phyloP scores from a whole-genome alignment of 2,888 invertebrate species.

The Oithona nana region DNA sequence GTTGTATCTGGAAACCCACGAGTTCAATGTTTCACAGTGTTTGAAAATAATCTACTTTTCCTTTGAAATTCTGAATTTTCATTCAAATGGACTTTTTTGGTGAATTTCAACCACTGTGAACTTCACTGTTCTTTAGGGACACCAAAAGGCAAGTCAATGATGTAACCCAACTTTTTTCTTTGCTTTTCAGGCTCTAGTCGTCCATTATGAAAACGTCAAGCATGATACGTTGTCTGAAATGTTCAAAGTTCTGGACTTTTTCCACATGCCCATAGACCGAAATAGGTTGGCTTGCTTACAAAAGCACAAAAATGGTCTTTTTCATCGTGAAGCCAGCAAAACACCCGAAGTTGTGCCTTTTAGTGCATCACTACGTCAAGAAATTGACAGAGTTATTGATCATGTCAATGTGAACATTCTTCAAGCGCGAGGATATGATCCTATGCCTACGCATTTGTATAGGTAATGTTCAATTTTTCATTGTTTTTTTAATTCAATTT shows the following conservation, averaged over 20 bases:
- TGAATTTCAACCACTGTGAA: no score
- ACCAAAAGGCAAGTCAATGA: no score
- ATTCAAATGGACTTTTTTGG: no score
- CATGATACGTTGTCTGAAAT: slow-evolving; percentile 23
- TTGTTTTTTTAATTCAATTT: no score
- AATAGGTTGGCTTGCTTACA: slow-evolving; percentile 24
- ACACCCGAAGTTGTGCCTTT: slow-evolving; percentile 8
- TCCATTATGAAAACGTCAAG: slow-evolving; percentile 25
- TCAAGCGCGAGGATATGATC: neutral
- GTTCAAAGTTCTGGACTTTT: slow-evolving; percentile 23
- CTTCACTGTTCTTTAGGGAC: no score
- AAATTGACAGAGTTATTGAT: slow-evolving; percentile 18
- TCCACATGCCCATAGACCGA: slow-evolving; percentile 23
- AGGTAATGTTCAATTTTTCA: no score
- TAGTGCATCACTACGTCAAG: neutral
- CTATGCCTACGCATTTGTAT: slow-evolving; percentile 19
- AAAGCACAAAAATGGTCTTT: slow-evolving; percentile 24
- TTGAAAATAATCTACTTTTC: no score
- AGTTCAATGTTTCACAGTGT: no score
- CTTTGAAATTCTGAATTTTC: no score
- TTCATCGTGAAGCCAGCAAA: slow-evolving; percentile 18
- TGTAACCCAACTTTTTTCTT: neutral
- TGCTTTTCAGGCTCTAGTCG: slow-evolving; percentile 22
- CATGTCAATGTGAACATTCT: slow-evolving; percentile 18
- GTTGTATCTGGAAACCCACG: no score